These are phyloP conservation scores for Chunga burmeisteri DNA, from an alignment of 2,113 vertebrate species.

Conservation along the genomic window DNA sequence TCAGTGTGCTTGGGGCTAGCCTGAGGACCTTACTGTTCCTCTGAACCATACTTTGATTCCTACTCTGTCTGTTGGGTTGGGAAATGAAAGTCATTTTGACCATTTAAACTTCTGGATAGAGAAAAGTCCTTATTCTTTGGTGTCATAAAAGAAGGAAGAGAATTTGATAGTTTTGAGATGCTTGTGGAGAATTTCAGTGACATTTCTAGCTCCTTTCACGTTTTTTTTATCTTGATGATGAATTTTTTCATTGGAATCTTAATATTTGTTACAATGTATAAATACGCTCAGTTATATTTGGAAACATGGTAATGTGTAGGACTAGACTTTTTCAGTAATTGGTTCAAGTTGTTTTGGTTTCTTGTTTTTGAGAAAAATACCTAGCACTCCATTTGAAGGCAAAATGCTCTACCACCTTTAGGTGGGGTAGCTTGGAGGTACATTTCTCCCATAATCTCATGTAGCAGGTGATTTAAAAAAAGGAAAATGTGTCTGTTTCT, in stretches of 20 bases:
- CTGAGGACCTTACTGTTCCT: conserved; percentile 30
- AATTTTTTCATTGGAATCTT: not conserved
- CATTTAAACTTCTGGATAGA: conserved; percentile 1
- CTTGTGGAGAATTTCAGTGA: not conserved
- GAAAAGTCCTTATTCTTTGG: not conserved
- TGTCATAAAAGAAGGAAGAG: not conserved
- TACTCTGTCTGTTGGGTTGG: not conserved
- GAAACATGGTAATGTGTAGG: not conserved
- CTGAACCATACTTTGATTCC: conserved; percentile 58
- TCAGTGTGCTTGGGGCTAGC: conserved; percentile 41
- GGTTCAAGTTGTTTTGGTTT: not conserved
- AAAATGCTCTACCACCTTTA: not conserved
- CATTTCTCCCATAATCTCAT: not conserved
- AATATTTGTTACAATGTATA: not conserved
- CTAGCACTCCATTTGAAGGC: not conserved
- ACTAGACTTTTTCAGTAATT: not conserved
- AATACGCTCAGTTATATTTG: not conserved
- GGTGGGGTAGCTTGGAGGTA: not conserved
- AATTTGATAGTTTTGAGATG: not conserved
- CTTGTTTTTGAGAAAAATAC: not conserved
- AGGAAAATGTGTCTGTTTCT: not conserved
- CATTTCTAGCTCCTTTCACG: not conserved
- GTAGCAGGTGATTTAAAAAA: not conserved
- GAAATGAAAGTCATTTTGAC: conserved; percentile 33
- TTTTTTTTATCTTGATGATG: not conserved